phyloP scores from a whole-genome alignment of 2,888 invertebrate genomes.

The Marronus borbonicus region DNA sequence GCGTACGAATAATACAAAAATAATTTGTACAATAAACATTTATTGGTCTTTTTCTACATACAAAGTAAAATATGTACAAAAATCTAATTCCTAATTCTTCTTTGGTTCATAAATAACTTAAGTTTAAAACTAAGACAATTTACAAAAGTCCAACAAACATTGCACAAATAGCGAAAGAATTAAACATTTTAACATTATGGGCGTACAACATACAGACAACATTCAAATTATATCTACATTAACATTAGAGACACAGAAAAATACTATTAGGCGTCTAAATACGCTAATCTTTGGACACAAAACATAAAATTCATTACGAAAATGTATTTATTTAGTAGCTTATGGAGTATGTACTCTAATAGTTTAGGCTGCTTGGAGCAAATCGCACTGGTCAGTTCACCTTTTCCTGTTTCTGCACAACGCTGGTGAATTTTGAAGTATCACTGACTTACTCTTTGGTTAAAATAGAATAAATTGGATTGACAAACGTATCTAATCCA shows the following conservation, averaged over 20 bases:
- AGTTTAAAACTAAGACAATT: slow-evolving; percentile 39
- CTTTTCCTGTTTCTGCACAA: background rate
- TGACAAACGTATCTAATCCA: slow-evolving; percentile 56
- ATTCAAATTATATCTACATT: slow-evolving; percentile 23
- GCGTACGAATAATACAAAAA: background rate
- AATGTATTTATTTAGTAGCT: slow-evolving; percentile 5
- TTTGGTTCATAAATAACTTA: slow-evolving; percentile 50
- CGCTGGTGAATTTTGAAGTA: slow-evolving; percentile 2
- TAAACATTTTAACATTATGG: background rate
- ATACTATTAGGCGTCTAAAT: slow-evolving; percentile 19
- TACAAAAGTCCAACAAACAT: slow-evolving; percentile 41
- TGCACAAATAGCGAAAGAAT: slow-evolving; percentile 40
- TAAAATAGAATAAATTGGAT: slow-evolving; percentile 37
- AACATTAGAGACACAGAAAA: slow-evolving; percentile 23
- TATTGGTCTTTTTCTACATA: slow-evolving; percentile 43
- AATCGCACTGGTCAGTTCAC: slow-evolving; percentile 27
- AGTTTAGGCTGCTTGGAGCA: background rate
- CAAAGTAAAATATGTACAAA: slow-evolving; percentile 49
- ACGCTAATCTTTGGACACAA: slow-evolving; percentile 49
- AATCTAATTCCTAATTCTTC: slow-evolving; percentile 39
- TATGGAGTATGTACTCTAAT: slow-evolving; percentile 17
- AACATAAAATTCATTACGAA: slow-evolving; percentile 8
- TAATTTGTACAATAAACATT: slow-evolving; percentile 39
- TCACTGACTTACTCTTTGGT: slow-evolving; percentile 48
- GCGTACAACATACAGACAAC: background rate